A percentile compares a stretch with the other conserved stretches of the same genome.
These are phyloP conservation scores for Chloropsis cyanopogon DNA, from an alignment of 2,113 vertebrate genomes.

Conservation along the genomic window DNA sequence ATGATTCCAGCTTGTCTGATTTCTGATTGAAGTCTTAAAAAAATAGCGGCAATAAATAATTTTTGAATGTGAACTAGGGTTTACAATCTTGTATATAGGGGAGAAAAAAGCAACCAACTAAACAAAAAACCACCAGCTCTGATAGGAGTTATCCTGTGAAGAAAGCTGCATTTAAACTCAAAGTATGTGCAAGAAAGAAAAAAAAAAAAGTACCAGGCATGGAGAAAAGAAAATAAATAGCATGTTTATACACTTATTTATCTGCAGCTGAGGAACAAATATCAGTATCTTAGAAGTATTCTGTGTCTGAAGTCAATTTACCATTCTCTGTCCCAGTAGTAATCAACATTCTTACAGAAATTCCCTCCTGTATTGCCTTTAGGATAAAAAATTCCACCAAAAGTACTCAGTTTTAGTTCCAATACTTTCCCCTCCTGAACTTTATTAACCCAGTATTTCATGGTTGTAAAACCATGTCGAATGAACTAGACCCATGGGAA, in stretches of 20 bases:
- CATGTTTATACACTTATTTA: not conserved
- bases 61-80: not conserved
- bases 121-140: fast-evolving
- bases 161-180: not conserved
- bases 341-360: not conserved
- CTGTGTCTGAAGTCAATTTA: not conserved
- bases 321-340: not conserved
- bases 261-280: not conserved
- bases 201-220: not conserved
- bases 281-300: not conserved
- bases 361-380: not conserved
- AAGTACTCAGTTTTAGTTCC: not conserved
- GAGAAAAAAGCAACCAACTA: not conserved
- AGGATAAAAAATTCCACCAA: not conserved
- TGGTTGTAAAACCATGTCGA: not conserved
- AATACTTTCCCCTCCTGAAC: not conserved
- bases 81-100: not conserved
- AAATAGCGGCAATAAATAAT: not conserved
- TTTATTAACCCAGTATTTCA: slow-evolving; percentile 1
- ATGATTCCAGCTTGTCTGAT: not conserved
- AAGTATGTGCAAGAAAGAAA: not conserved
- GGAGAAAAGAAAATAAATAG: not conserved
- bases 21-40: not conserved
- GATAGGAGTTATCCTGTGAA: not conserved
- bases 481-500: not conserved